Evolutionary conservation across 1,140 invertebrate genomes (phyloP).

Genomic region (Bombus vancouverensis): DNA sequence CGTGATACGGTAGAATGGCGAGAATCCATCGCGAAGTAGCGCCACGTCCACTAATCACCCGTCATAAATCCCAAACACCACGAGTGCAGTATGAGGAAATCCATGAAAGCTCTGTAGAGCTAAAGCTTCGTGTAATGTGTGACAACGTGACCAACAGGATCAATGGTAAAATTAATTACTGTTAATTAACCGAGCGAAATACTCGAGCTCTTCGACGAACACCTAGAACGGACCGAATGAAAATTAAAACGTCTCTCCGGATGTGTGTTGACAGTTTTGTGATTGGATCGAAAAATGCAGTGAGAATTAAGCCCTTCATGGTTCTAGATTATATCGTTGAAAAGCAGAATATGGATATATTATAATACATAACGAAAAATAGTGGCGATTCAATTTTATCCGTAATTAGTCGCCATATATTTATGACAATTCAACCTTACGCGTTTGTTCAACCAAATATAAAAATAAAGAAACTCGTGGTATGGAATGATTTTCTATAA

Average conservation of each 20-base stretch:
- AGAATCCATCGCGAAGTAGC: conserved; percentile 4
- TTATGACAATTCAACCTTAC: too few relatives aligned
- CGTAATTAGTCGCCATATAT: too few relatives aligned
- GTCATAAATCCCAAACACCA: not conserved
- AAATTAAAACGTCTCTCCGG: conserved; percentile 18
- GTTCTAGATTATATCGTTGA: not conserved
- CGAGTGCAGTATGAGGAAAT: not conserved
- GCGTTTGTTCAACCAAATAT: not conserved
- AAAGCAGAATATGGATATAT: too few relatives aligned
- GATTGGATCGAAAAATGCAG: not conserved
- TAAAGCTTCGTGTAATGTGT: conserved; percentile 1
- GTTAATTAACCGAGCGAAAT: conserved; percentile 1
- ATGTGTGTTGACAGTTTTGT: not conserved
- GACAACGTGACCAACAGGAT: conserved; percentile 5
- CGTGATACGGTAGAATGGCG: conserved; percentile 5
- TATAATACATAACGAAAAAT: too few relatives aligned
- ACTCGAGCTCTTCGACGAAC: too few relatives aligned
- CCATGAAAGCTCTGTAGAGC: not conserved
- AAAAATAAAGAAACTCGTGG: not conserved
- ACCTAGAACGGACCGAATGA: not conserved
- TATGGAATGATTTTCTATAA: not conserved
- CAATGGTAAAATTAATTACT: conserved; percentile 24
- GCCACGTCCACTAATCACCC: not conserved
- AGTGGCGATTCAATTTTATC: too few relatives aligned
- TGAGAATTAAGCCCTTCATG: not conserved